A percentile compares a stretch with the other conserved stretches of the same genome.
Conservation (phyloP, 2,797 vertebrate genomes). For the Scolopax bukidnonensis region DNA sequence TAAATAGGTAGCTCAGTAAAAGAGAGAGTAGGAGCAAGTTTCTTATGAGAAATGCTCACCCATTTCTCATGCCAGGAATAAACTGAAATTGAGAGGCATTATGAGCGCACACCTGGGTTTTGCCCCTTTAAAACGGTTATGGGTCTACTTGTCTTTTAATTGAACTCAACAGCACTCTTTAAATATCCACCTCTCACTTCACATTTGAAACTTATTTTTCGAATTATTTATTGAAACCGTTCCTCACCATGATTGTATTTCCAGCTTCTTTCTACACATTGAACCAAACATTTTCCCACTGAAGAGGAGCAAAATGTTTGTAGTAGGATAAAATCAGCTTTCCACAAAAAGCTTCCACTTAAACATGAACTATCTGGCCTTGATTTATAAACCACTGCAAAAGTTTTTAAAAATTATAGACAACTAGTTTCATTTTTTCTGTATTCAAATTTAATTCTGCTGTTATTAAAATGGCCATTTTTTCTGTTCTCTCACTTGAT, state of each 20-base stretch:
- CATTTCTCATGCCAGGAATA: background rate
- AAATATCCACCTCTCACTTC: background rate
- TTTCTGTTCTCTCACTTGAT: background rate
- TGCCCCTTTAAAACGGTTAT: background rate
- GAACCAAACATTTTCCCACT: background rate
- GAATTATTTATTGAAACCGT: background rate
- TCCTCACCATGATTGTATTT: background rate
- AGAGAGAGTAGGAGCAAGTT: background rate
- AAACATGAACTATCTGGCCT: background rate
- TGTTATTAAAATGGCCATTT: background rate
- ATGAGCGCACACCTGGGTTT: background rate
- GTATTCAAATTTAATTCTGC: background rate
- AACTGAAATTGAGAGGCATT: background rate
- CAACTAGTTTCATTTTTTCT: background rate
- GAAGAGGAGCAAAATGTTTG: background rate
- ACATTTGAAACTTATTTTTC: background rate
- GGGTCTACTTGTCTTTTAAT: background rate
- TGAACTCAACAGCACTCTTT: background rate
- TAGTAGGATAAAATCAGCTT: background rate
- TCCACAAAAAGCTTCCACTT: background rate
- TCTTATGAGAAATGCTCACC: background rate
- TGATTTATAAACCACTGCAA: background rate
- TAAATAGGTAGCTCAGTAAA: background rate
- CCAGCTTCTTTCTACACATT: background rate
- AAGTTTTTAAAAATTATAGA: background rate